A percentile compares a stretch with the other conserved stretches of the same genome.
phyloP scores from a whole-genome alignment of 2,113 vertebrate genomes.

The Clarias batrachus region DNA sequence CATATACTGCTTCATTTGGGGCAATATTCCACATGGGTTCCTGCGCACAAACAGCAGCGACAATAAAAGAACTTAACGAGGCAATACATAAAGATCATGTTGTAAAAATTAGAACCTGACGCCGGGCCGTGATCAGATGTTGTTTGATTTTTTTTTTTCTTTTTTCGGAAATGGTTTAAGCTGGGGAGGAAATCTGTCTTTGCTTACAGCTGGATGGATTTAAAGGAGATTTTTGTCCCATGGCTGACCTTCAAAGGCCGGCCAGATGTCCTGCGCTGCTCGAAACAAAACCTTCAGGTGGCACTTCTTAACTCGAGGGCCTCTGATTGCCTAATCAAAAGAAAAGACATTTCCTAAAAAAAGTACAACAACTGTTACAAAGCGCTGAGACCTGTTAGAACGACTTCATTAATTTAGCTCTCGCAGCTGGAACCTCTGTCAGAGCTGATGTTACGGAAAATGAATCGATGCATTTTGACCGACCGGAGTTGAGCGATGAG shows the following conservation, averaged over 20 bases:
- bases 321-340: constrained; percentile 51
- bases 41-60: background rate
- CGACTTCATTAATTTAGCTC: background rate
- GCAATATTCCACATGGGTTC: background rate
- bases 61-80: background rate
- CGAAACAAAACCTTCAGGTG: constrained; percentile 70
- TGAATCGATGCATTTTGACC: background rate
- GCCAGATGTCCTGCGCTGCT: constrained; percentile 69
- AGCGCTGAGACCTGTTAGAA: background rate
- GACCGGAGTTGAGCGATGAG: background rate
- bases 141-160: background rate
- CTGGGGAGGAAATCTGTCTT: constrained; percentile 38
- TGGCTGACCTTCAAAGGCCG: constrained; percentile 73
- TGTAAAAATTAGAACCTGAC: background rate
- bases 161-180: constrained; percentile 14
- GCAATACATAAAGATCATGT: background rate
- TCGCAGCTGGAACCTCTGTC: background rate
- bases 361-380: background rate
- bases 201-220: constrained; percentile 60
- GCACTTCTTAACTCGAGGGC: constrained; percentile 64
- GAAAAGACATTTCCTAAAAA: constrained; percentile 19
- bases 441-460: background rate
- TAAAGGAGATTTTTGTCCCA: constrained; percentile 72
- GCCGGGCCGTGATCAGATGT: constrained; percentile 11
- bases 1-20: constrained; percentile 2